Conservation (phyloP, 2,113 vertebrate species). For the Pluvialis apricaria region DNA sequence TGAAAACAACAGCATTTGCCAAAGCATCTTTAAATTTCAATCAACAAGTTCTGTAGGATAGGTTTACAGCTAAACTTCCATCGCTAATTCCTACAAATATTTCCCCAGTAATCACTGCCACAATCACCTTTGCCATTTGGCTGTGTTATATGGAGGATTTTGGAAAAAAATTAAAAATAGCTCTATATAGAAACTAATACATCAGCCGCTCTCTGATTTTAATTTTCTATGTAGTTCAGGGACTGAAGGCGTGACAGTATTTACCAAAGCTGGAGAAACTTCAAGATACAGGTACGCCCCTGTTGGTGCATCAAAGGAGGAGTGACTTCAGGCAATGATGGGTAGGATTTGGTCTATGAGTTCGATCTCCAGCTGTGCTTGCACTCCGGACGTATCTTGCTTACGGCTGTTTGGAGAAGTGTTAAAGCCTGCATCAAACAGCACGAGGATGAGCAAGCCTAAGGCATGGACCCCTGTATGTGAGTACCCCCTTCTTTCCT, state of each 20-base stretch:
- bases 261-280: neutral
- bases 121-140: neutral
- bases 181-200: neutral
- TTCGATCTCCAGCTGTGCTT: neutral
- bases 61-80: neutral
- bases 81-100: neutral
- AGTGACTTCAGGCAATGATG: neutral
- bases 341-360: neutral
- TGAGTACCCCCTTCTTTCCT: neutral
- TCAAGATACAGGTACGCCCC: accelerated
- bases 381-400: neutral
- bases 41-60: neutral
- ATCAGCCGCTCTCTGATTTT: neutral
- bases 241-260: neutral
- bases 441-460: accelerated
- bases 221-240: neutral
- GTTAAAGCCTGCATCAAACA: neutral
- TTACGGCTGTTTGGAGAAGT: neutral
- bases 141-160: neutral
- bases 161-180: neutral
- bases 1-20: neutral
- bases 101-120: neutral
- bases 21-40: neutral
- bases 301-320: neutral
- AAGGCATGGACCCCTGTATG: neutral